A percentile compares a stretch with the other conserved stretches of the same genome.
Evolutionary conservation across 2,888 invertebrate species (phyloP).

Genomic region (Ochropleura leucogaster): DNA sequence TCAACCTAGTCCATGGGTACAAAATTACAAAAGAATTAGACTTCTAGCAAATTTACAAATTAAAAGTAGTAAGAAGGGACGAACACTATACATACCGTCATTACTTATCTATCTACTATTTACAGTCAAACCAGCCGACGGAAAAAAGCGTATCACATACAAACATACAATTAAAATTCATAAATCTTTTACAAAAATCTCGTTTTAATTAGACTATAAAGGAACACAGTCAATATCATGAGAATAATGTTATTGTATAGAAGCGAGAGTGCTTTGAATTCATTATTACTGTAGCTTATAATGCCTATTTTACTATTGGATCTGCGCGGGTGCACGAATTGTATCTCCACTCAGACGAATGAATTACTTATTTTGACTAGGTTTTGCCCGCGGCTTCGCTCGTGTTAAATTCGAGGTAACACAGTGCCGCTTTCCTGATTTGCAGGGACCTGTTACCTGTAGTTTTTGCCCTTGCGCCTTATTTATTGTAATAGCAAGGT

Average conservation of each 20-base stretch:
- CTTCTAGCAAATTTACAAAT: slow-evolving; percentile 30
- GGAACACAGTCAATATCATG: slow-evolving; percentile 78
- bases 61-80: slow-evolving; percentile 1
- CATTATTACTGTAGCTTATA: background rate
- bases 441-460: too few species aligned
- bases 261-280: slow-evolving; percentile 23
- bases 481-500: too few species aligned
- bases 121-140: slow-evolving; percentile 56
- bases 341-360: background rate
- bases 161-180: slow-evolving; percentile 67
- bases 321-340: background rate
- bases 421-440: too few species aligned
- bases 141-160: slow-evolving; percentile 72
- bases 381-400: too few species aligned
- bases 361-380: background rate
- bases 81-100: slow-evolving; percentile 42
- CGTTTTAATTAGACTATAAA: slow-evolving; percentile 71
- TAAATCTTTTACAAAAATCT: slow-evolving; percentile 73
- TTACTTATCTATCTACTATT: slow-evolving; percentile 55
- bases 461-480: too few species aligned
- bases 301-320: background rate
- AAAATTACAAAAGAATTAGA: slow-evolving; percentile 45
- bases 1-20: slow-evolving; percentile 12
- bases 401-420: too few species aligned
- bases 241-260: slow-evolving; percentile 60